Base-by-base conservation (phyloP, 1,140 invertebrate species). In the Hermatobates lingyangjiaoensis region DNA sequence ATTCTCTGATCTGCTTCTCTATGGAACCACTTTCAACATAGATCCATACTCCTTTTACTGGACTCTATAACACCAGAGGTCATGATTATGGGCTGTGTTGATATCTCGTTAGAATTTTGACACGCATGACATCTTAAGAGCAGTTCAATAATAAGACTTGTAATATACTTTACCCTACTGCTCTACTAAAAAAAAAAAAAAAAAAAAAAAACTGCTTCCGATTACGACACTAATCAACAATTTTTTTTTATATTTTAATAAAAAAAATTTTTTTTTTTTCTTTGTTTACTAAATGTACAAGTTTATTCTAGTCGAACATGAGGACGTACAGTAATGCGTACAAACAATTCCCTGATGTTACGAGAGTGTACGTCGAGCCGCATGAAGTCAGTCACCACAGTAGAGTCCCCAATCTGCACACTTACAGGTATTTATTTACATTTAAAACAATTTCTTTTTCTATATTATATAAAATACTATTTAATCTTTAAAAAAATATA, bases 281-380 rank as follows among this genome's bases (percentile, higher is more conserved):
- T 48, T 45, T 3, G 3, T 38, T 45, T 30, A 10, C 7, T 34
- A 34, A 34, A 7, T 34, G 30, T 34, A n/a, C n/a, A 10, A 24
- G 10, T 4, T 28, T 34, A 18, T 23, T 48, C n/a, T 39, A 28
- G 28, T 40, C 50, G 48, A 52, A 46, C 12, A 50, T 56, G 27
- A 50, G 55, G 34, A 48, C 54, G 10, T 56, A 52, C 25, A 28
- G 28, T 3, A 58, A 55, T 42, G 51, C 55, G 18, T 61, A 60
- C 46, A 62, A 62, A 47, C 61, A 60, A 20, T 62, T 61, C 49
- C 61, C 61, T 34, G 61, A 62, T 56, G 59, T 61, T 5, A 53
- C 61, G 23, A 45, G 56, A 47, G 52, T 59, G 28, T 61, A 57
- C 53, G 50, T 59, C 26, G 59, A 60, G 25, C 42, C 48, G 10